These are phyloP conservation scores for Chrysina gloriosa DNA, from an alignment of 2,888 invertebrate genomes.

Conservation along the genomic window DNA sequence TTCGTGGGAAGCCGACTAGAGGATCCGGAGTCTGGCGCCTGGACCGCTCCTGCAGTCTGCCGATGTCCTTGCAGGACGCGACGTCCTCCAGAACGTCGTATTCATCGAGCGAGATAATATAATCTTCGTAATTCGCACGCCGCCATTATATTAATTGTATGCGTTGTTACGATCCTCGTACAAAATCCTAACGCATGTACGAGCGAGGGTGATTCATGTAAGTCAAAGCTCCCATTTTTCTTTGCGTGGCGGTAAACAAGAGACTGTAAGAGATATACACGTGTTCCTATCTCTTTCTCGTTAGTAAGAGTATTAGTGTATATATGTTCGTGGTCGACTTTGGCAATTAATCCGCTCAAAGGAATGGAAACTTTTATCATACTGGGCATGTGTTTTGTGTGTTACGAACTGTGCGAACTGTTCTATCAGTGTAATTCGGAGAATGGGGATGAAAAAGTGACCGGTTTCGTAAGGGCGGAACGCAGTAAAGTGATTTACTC, in stretches of 20 bases:
- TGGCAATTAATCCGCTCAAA: slow-evolving; percentile 16
- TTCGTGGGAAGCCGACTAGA: slow-evolving; percentile 48
- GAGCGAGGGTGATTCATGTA: neutral
- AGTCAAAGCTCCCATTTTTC: neutral
- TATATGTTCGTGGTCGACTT: slow-evolving; percentile 35
- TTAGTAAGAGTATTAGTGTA: neutral
- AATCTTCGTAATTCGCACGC: neutral
- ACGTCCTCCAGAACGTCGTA: slow-evolving; percentile 33
- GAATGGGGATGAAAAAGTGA: slow-evolving; percentile 57
- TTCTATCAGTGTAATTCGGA: slow-evolving; percentile 67
- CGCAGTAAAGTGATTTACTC: slow-evolving; percentile 58
- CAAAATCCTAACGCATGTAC: neutral
- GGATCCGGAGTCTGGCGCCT: slow-evolving; percentile 55
- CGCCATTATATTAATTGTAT: neutral
- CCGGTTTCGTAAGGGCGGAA: slow-evolving; percentile 51
- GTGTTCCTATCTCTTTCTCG: slow-evolving; percentile 12
- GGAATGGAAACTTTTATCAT: slow-evolving; percentile 76
- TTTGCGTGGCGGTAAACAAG: neutral
- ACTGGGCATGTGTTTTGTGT: slow-evolving; percentile 75
- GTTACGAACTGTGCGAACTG: slow-evolving; percentile 76
- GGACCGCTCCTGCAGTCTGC: slow-evolving; percentile 57
- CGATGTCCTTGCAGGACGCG: slow-evolving; percentile 52
- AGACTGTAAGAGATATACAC: neutral
- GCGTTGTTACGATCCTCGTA: neutral
- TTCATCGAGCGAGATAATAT: neutral